Evolutionary conservation across 2,888 invertebrate genomes (phyloP), one percentile per base, ranked within the genome.

Genomic region (Netelia virgata): DNA sequence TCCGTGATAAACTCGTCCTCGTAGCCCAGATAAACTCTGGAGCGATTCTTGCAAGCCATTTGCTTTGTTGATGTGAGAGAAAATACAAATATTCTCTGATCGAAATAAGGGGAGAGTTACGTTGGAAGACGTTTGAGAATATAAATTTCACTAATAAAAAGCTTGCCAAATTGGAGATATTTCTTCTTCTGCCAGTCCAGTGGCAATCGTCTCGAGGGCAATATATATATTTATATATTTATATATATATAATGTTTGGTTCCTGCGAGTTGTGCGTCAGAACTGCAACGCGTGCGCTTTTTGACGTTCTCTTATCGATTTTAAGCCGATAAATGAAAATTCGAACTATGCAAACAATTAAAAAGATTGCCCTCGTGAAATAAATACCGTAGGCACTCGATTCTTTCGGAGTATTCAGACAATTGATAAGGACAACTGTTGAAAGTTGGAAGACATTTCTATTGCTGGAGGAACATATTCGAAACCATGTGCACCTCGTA

Each of bases 1-100:
- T 97, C 97, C 81, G 95, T 94, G 84, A 97, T 95, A 76, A 94
- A 94, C 93, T 97, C 97, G 92, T 97, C 97, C 92, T 97, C 97
- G 90, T 96, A 97, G 50, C 97, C 97, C 90, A 97, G 94, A 91
- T 97, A 96, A 77, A 97, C 95, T 92, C 95, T 96, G 59, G 95
- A 94, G 86, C 94, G 95, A 92, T 95, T 96, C 86, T 92, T 90
- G 87, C 91, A 89, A 90, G 93, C 93, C 93, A 93, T 93, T 89
- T 88, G 82, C 79, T 76, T 68, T 18, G 36, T 28, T 57, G 9
- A n/a, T 1, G 18, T 6, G n/a, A 55, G 20, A 5, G 18, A 57
- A 59, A 47, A 61, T 5, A 23, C 18, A 50, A 47, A 23, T 73
- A 50, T n/a, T 57, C 2, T 18, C 18, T 18, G 57, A 57, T 18